These are phyloP conservation scores for Choloepus hoffmanni DNA, from an alignment of 2,113 vertebrate genomes.

Conservation along the genomic window DNA sequence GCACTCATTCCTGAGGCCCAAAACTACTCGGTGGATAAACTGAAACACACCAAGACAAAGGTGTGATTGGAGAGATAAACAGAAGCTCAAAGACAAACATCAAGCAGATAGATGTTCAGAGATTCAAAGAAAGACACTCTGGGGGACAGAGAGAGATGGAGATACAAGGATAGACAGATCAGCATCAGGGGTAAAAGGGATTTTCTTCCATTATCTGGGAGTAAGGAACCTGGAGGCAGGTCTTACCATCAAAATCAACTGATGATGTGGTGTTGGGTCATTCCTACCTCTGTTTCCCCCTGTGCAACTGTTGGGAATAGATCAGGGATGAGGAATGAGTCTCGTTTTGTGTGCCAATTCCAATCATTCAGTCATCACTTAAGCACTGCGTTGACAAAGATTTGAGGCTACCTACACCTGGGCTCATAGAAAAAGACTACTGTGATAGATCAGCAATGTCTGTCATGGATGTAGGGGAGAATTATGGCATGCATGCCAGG, in stretches of 20 bases:
- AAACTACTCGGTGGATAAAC: too few relatives aligned
- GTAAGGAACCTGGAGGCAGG: background rate
- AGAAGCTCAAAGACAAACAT: background rate
- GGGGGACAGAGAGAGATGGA: fast-evolving
- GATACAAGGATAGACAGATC: background rate
- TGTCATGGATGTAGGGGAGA: background rate
- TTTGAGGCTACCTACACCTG: conserved; percentile 40
- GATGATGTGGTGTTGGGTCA: background rate
- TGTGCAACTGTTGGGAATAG: background rate
- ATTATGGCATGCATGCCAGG: background rate
- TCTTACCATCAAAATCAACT: background rate
- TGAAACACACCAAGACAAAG: background rate
- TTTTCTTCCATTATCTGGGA: background rate
- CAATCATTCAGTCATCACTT: background rate
- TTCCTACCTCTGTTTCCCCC: background rate
- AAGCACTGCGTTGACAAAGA: background rate
- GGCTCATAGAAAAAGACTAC: background rate
- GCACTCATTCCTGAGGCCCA: too few relatives aligned
- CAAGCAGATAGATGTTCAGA: background rate
- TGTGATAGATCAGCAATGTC: background rate
- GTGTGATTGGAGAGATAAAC: background rate
- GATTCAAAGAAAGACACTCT: too few relatives aligned
- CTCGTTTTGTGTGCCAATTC: background rate
- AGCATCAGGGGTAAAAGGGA: background rate
- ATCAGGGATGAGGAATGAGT: background rate